Percentiles rank a stretch among this genome's conserved stretches.
Conservation (phyloP, 2,888 invertebrate species). For the Noctua janthina region DNA sequence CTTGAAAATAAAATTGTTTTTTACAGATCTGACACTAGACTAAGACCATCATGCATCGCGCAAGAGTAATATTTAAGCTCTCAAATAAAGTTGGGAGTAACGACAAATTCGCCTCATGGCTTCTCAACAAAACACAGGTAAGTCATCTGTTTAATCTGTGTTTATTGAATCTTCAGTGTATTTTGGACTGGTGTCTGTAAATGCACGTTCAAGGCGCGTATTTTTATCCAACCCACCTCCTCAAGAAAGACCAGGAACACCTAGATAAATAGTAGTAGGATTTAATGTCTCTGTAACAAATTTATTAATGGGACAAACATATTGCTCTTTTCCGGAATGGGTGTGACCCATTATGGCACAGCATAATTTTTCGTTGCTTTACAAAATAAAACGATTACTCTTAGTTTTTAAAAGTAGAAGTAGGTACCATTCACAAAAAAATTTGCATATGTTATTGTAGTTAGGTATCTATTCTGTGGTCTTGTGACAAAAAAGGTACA, state of each 20-base stretch:
- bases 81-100: slow-evolving; percentile 91
- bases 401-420: background rate
- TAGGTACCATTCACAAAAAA: background rate
- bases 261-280: background rate
- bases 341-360: background rate
- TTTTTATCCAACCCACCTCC: background rate
- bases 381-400: background rate
- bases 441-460: background rate
- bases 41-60: slow-evolving; percentile 93
- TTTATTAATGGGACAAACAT: background rate
- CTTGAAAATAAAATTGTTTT: slow-evolving; percentile 58
- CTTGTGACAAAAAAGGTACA: slow-evolving; percentile 39
- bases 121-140: slow-evolving; percentile 91
- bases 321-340: background rate
- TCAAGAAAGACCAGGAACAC: background rate
- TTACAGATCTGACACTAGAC: slow-evolving; percentile 79
- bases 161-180: background rate
- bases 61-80: slow-evolving; percentile 93
- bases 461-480: background rate
- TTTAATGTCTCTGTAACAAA: background rate
- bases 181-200: background rate
- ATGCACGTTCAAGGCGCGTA: background rate
- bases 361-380: too few relatives aligned
- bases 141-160: slow-evolving; percentile 67
- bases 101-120: slow-evolving; percentile 95